phyloP scores from a whole-genome alignment of 1,140 invertebrate species.

The Micrasema longulum region DNA sequence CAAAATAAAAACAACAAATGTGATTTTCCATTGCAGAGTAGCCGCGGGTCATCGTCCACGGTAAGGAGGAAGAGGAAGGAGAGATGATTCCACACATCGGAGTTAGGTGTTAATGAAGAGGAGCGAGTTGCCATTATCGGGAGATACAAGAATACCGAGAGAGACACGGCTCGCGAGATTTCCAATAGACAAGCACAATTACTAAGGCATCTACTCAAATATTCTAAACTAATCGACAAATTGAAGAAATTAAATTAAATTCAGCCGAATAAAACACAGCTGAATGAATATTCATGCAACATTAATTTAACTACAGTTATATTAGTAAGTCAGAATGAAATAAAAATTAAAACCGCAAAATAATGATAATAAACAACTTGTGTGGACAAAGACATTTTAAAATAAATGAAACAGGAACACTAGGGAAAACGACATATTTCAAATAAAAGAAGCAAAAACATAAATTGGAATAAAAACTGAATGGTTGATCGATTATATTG shows the following conservation, averaged over 20 bases:
- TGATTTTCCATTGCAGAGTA: slow-evolving; percentile 52
- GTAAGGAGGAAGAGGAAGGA: slow-evolving; percentile 17
- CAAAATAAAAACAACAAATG: slow-evolving; percentile 64
- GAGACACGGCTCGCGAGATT: neutral
- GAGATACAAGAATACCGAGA: neutral
- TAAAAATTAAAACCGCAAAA: neutral
- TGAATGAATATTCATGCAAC: too few relatives aligned
- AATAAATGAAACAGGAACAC: neutral
- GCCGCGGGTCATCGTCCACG: slow-evolving; percentile 13
- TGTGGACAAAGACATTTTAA: neutral
- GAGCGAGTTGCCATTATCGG: slow-evolving; percentile 13
- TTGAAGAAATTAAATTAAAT: too few relatives aligned
- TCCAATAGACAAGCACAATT: slow-evolving; percentile 1
- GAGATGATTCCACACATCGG: slow-evolving; percentile 48
- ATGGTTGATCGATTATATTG: slow-evolving; percentile 8
- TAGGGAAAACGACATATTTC: neutral
- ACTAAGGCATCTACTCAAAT: neutral
- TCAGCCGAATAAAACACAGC: too few relatives aligned
- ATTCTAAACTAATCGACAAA: too few relatives aligned
- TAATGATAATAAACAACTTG: neutral
- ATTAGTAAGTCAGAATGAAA: neutral
- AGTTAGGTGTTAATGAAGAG: slow-evolving; percentile 39
- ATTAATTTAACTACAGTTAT: slow-evolving; percentile 3
- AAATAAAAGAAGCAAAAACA: neutral
- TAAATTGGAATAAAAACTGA: slow-evolving; percentile 6